Percentiles rank a stretch among this genome's conserved stretches.
These are phyloP conservation scores for Apus apus DNA, from an alignment of 2,113 vertebrate genomes.

Conservation along the genomic window DNA sequence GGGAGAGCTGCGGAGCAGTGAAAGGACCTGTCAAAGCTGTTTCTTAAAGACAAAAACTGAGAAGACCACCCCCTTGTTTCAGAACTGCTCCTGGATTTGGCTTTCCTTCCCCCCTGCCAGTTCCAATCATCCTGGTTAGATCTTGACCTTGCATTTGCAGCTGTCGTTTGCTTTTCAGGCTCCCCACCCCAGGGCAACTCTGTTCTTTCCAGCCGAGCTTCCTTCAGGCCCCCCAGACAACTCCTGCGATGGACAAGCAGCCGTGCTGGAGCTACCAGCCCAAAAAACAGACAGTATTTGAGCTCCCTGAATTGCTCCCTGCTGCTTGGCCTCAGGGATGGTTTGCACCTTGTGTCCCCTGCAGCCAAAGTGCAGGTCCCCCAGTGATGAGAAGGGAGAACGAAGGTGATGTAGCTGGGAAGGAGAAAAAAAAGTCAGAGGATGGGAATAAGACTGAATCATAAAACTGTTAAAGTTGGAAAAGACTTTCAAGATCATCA, in stretches of 20 bases:
- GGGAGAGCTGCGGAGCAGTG: not conserved
- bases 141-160: not conserved
- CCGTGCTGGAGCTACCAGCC: not conserved
- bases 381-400: not conserved
- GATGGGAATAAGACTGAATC: too few relatives aligned
- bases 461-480: too few relatives aligned
- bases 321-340: rapidly evolving
- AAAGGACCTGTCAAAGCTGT: not conserved
- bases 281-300: not conserved
- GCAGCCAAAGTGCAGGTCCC: not conserved
- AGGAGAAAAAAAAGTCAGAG: not conserved
- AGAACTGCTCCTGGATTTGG: not conserved
- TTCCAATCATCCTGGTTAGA: not conserved
- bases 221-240: not conserved
- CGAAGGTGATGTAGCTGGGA: not conserved
- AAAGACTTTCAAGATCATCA: too few relatives aligned
- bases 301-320: not conserved
- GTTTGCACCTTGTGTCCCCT: not conserved
- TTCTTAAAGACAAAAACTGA: not conserved
- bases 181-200: not conserved
- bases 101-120: not conserved
- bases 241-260: too few relatives aligned
- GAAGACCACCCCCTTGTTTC: not conserved
- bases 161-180: not conserved
- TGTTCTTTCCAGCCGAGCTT: not conserved